Base-by-base conservation (phyloP, 1,140 invertebrate species). In the Drosophila carrolli region DNA sequence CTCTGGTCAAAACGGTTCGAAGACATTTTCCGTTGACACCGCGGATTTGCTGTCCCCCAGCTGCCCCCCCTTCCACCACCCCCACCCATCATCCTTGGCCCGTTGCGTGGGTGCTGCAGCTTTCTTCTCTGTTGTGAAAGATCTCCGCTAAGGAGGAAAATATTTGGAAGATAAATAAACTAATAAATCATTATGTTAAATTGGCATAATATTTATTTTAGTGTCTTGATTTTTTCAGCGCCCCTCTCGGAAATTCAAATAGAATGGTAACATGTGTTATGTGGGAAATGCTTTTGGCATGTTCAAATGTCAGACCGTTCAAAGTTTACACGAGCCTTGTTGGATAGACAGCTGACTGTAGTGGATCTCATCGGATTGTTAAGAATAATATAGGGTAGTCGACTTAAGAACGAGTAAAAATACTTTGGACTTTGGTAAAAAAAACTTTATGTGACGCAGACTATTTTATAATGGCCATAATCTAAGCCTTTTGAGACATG, bases 171-270 rank as follows among this genome's bases (percentile, higher is more conserved):
- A 88, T 88, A 88, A 88, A 88, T 88, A 88, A 83, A 66, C 75
- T 74, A 88, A 88, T 88, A 88, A 88, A 88, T 88, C 83, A 88
- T 88, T 83, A 80, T 88, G 83, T 88, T 88, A 88, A 88, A 88
- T 88, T 88, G 83, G 72, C 83, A 74, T 66, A 70, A 53, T 76
- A 83, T 76, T 88, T 80, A 88, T 83, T 73, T 76, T 86, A 86
- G 56, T 65, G 68, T 61, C 65, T 71, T 75, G 71, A 56, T 59
- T 41, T 53, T 59, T 38, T 55, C 80, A 35, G 58, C 59, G 54
- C 27, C 62, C 60, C 44, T 38, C 43, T 48, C n/a, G 40, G 11
- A 77, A 71, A 89, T 89, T 75, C 68, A 88, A 88, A 88, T 89
- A 76, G 83, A 88, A 88, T 51, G 75, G 47, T 65, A 86, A 85